Evolutionary conservation across 2,888 invertebrate species (phyloP).

Genomic region (Drosophila yooni): DNA sequence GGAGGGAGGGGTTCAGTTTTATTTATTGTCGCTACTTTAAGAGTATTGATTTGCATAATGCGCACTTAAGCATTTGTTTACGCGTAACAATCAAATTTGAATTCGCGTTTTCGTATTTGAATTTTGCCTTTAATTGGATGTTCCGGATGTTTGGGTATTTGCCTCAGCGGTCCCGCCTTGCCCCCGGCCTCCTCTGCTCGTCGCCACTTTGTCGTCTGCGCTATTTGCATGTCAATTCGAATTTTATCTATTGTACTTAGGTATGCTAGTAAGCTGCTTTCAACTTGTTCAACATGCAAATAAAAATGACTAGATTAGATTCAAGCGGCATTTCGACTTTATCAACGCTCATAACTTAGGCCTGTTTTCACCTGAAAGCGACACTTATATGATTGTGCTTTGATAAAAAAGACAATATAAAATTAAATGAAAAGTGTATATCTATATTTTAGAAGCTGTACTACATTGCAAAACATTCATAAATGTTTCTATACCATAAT

Average conservation of each 20-base stretch:
- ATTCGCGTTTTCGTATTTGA: slow-evolving; percentile 74
- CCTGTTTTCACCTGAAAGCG: slow-evolving; percentile 13
- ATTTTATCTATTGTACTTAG: slow-evolving; percentile 70
- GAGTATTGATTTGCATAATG: slow-evolving; percentile 81
- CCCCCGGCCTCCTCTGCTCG: neutral
- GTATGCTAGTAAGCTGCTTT: slow-evolving; percentile 64
- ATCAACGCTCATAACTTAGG: slow-evolving; percentile 9
- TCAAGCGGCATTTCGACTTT: slow-evolving; percentile 24
- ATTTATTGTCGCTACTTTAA: slow-evolving; percentile 79
- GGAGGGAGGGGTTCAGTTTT: slow-evolving; percentile 26
- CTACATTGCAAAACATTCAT: neutral
- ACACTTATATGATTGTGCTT: neutral
- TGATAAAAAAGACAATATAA: neutral
- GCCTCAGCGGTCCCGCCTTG: neutral
- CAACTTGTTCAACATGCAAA: slow-evolving; percentile 74
- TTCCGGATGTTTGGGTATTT: slow-evolving; percentile 48
- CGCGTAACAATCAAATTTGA: slow-evolving; percentile 81
- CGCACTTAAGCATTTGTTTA: slow-evolving; percentile 81
- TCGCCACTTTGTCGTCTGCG: slow-evolving; percentile 36
- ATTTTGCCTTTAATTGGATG: slow-evolving; percentile 77
- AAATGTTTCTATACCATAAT: neutral
- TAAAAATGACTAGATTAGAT: slow-evolving; percentile 65
- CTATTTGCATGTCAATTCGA: slow-evolving; percentile 78
- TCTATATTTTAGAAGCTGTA: neutral
- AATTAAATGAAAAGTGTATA: neutral